A percentile compares a stretch with the other conserved stretches of the same genome.
These are phyloP conservation scores for Orbicella faveolata DNA, from an alignment of 64 coral and sea anemone species.

Conservation along the genomic window DNA sequence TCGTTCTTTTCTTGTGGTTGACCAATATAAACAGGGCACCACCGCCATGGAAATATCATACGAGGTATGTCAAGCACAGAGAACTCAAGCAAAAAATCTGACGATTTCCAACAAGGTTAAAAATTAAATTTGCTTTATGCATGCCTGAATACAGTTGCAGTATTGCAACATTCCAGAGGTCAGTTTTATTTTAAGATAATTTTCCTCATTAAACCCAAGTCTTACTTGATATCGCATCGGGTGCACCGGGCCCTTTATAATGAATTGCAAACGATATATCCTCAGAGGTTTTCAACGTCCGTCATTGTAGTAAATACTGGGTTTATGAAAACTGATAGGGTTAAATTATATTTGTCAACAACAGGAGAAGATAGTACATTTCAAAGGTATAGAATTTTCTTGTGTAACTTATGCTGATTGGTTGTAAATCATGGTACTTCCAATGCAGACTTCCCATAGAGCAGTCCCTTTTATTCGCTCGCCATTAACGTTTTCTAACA, in stretches of 20 bases:
- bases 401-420: too few relatives aligned
- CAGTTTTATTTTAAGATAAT: constrained; percentile 7
- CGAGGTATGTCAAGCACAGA: constrained; percentile 36
- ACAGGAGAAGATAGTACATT: background rate
- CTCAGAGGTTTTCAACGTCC: too few relatives aligned
- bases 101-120: constrained; percentile 54
- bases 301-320: too few relatives aligned
- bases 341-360: background rate
- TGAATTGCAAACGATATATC: too few relatives aligned
- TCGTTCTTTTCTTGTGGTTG: constrained; percentile 45
- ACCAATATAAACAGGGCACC: constrained; percentile 32
- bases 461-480: too few relatives aligned
- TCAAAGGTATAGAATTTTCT: background rate
- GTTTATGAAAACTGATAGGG: too few relatives aligned
- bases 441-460: background rate
- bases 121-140: constrained; percentile 34
- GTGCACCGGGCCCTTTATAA: background rate
- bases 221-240: background rate
- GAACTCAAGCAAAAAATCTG: constrained; percentile 51
- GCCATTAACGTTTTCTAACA: background rate
- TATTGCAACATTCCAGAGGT: constrained; percentile 1
- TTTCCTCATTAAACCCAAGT: background rate
- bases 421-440: too few relatives aligned
- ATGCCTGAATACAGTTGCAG: constrained; percentile 16
- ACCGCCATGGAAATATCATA: constrained; percentile 40